Conservation (phyloP, 2,888 invertebrate species). For the Hirudinaria manillensis region DNA sequence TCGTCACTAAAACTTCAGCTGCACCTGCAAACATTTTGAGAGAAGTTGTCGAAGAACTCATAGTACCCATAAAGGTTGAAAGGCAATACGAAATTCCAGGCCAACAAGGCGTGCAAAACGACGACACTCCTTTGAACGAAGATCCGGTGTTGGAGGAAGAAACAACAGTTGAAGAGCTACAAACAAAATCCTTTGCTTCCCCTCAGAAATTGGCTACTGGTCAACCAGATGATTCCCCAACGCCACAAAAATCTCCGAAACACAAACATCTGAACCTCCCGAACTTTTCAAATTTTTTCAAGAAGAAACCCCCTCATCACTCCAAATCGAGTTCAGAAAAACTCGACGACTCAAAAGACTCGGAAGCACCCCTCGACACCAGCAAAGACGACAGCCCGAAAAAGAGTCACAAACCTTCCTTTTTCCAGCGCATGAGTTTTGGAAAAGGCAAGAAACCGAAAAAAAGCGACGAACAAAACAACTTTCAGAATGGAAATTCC, state of each 20-base stretch:
- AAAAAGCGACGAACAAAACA: background rate
- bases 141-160: background rate
- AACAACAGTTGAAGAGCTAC: slow-evolving; percentile 3
- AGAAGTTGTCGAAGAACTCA: slow-evolving; percentile 12
- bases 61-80: slow-evolving; percentile 8
- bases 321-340: background rate
- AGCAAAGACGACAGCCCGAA: no score
- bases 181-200: background rate
- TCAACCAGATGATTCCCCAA: background rate
- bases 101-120: background rate
- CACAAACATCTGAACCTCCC: background rate
- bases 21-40: background rate
- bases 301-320: background rate
- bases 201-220: background rate
- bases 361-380: background rate
- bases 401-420: background rate
- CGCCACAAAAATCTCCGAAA: slow-evolving; percentile 2
- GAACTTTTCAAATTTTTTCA: background rate
- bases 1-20: background rate
- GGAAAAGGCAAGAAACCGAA: background rate
- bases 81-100: background rate
- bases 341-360: background rate
- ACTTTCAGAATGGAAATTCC: background rate
- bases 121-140: background rate
- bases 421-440: background rate